These are phyloP conservation scores for Adrianichthys oophorus DNA, from an alignment of 2,797 vertebrate species.

Conservation along the genomic window DNA sequence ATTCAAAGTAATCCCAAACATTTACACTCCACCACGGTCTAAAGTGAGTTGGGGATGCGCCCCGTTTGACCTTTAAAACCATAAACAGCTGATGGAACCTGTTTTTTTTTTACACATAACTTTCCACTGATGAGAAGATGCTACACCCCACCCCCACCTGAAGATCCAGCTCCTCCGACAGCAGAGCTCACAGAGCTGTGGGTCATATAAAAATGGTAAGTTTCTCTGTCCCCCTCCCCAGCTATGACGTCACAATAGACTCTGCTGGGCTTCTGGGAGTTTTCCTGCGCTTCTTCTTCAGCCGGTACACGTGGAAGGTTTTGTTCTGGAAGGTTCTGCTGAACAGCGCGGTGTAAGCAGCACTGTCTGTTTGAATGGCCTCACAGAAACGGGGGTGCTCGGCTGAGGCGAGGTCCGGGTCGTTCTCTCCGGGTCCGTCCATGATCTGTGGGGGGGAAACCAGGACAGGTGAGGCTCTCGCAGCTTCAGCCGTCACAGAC, in stretches of 20 bases:
- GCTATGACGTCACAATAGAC: slow-evolving; percentile 28
- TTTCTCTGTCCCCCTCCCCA: slow-evolving; percentile 13
- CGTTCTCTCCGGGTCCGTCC: slow-evolving; percentile 90
- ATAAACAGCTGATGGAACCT: too few relatives aligned
- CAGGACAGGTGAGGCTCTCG: too few relatives aligned
- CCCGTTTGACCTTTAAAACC: too few relatives aligned
- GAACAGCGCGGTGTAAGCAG: slow-evolving; percentile 81
- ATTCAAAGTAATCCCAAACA: too few relatives aligned
- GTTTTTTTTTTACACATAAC: slow-evolving; percentile 10
- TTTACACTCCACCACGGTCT: too few relatives aligned
- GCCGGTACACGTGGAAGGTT: slow-evolving; percentile 92
- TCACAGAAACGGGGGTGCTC: slow-evolving; percentile 91
- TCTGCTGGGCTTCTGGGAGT: slow-evolving; percentile 45
- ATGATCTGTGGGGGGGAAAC: slow-evolving; percentile 79
- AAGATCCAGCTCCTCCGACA: slow-evolving; percentile 15
- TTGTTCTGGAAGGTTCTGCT: slow-evolving; percentile 91
- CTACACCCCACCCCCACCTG: slow-evolving; percentile 21
- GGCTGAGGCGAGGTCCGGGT: slow-evolving; percentile 82
- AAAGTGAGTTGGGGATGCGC: too few relatives aligned
- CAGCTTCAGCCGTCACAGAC: too few relatives aligned
- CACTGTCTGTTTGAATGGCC: slow-evolving; percentile 83
- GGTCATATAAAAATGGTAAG: slow-evolving; percentile 5
- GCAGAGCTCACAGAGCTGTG: slow-evolving; percentile 31
- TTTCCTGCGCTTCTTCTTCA: slow-evolving; percentile 79
- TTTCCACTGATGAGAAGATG: background rate